These are phyloP conservation scores for Crenichthys baileyi DNA, from an alignment of 2,797 vertebrate species.

Conservation along the genomic window DNA sequence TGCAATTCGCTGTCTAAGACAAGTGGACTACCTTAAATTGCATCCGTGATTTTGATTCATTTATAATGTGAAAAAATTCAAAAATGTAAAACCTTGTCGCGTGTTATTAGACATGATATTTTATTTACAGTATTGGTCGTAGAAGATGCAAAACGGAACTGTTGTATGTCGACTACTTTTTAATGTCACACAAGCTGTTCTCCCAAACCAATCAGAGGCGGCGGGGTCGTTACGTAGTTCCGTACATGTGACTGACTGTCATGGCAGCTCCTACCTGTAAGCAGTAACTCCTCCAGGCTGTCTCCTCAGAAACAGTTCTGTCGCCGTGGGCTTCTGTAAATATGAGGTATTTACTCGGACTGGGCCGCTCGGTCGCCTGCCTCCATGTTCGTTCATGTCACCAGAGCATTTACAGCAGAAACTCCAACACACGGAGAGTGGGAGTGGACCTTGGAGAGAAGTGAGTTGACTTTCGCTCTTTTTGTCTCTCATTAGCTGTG, in stretches of 20 bases:
- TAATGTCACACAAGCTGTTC: conserved; percentile 18
- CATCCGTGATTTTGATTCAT: neutral
- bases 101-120: neutral
- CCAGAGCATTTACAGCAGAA: conserved; percentile 74
- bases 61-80: neutral
- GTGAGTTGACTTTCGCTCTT: conserved; percentile 67
- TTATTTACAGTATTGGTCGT: no score
- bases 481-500: neutral
- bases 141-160: conserved; percentile 15
- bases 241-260: conserved; percentile 59
- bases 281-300: conserved; percentile 12
- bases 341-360: conserved; percentile 61
- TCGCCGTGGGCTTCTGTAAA: neutral
- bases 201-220: conserved; percentile 62
- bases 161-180: neutral
- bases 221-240: conserved; percentile 25
- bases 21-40: neutral
- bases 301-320: neutral
- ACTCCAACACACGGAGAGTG: conserved; percentile 49
- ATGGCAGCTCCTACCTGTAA: conserved; percentile 59
- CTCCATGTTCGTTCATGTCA: conserved; percentile 67
- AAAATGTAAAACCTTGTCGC: no score
- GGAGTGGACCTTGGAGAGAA: conserved; percentile 79
- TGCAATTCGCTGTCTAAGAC: neutral
- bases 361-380: conserved; percentile 45